Base-by-base conservation (phyloP, 2,113 vertebrate species). In the Prietella phreatophila region DNA sequence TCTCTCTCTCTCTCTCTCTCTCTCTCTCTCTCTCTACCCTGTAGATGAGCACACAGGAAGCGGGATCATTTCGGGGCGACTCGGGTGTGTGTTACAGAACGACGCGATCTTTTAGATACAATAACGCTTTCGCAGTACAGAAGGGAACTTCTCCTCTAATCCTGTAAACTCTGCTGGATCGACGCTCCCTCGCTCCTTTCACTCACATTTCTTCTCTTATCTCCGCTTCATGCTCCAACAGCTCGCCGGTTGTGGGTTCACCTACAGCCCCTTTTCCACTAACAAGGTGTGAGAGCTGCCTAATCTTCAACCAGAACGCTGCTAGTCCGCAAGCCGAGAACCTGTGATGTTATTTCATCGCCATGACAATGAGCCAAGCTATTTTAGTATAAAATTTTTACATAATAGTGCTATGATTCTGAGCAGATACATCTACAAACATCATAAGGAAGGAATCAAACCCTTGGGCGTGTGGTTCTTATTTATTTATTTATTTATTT, bases 341-440 rank as follows among this genome's bases (percentile, higher is more conserved):
- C 4, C 79, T 1, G 9, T 25, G 56, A 27, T 82, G 33, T 39
- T 39, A 61, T 42, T 61, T 42, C 20, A 82, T 82, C 56, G 3
- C 80, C 80, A 82, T 61, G 56, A 82, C 80, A 82, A 82, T 33
- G 61, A 61, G 56, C 36, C 33, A 82, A 82, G 56, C 56, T 82
- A 82, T 82, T 82, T 82, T 82, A 7, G 80, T 82, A 39, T 13
- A 14, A 42, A 39, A 47, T 80, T 33, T 80, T 80, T 79, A 80
- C 56, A 30, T 80, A 80, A 80, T 80, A 19, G 27, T 19, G 14
- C 76, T n/a, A 17, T 55, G 76, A 79, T 8, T 55, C 76, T 53
- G 22, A 53, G 47, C 22, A 27, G 13, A 79, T n/a, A 9, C 27
- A n/a, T 53, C 17, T 27, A n/a, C 30, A 50, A 55, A 50, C 5